These are phyloP conservation scores for Scomber colias DNA, from an alignment of 2,113 vertebrate species.

Conservation along the genomic window DNA sequence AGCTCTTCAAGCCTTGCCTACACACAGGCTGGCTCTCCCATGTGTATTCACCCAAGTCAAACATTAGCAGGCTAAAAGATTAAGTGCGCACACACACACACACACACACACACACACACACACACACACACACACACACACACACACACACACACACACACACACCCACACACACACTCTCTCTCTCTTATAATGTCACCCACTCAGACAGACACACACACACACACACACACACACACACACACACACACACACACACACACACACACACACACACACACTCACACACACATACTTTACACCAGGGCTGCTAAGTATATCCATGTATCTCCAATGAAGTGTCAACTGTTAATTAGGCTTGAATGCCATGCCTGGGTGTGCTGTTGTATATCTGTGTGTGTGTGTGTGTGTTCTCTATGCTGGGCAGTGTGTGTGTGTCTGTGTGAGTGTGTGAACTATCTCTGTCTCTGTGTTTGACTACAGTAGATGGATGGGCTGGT, in stretches of 20 bases:
- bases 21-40: constrained; percentile 62
- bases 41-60: constrained; percentile 64
- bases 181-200: constrained; percentile 1
- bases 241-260: neutral
- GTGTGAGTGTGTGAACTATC: constrained; percentile 31
- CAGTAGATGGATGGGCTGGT: constrained; percentile 25
- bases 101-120: constrained; percentile 9
- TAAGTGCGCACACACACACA: constrained; percentile 28
- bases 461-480: constrained; percentile 39
- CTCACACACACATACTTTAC: constrained; percentile 4
- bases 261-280: constrained; percentile 12
- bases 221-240: constrained; percentile 12
- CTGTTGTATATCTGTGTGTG: constrained; percentile 11
- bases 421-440: neutral
- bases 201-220: constrained; percentile 12
- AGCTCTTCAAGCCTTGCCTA: constrained; percentile 68
- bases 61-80: constrained; percentile 74
- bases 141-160: neutral
- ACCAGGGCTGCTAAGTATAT: constrained; percentile 42
- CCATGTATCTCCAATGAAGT: constrained; percentile 55
- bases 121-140: neutral
- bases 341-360: constrained; percentile 65
- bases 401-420: neutral
- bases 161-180: too few relatives aligned
- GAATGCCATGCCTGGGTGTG: constrained; percentile 22